A percentile compares a stretch with the other conserved stretches of the same genome.
Conservation (phyloP, 2,888 invertebrate species). For the Plutella xylostella region DNA sequence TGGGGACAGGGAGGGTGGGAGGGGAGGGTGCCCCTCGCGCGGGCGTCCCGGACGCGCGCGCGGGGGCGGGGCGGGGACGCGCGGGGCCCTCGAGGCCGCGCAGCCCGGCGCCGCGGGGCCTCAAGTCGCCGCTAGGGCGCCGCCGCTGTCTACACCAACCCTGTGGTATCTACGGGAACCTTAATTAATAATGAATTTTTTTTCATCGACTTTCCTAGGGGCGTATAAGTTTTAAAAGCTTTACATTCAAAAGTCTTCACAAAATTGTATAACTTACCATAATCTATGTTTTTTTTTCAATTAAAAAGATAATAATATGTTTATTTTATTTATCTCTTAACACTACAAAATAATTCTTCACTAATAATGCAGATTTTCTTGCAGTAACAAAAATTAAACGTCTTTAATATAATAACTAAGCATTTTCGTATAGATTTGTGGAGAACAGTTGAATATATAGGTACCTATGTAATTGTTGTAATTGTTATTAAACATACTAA, state of each 20-base stretch:
- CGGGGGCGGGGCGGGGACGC: not conserved
- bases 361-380: conserved; percentile 23
- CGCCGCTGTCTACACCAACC: conserved; percentile 53
- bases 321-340: conserved; percentile 38
- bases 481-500: too few relatives aligned
- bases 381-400: conserved; percentile 11
- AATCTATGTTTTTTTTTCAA: conserved; percentile 40
- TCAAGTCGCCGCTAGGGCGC: conserved; percentile 47
- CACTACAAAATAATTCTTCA: conserved; percentile 28
- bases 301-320: conserved; percentile 34
- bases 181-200: conserved; percentile 38
- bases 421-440: conserved; percentile 5
- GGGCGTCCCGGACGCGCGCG: not conserved
- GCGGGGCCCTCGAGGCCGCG: not conserved
- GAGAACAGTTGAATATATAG: not conserved
- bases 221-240: conserved; percentile 56
- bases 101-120: not conserved
- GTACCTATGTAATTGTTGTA: conserved; percentile 2
- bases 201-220: conserved; percentile 43
- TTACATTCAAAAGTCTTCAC: conserved; percentile 58
- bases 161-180: conserved; percentile 56
- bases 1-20: not conserved
- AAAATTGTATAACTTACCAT: conserved; percentile 60
- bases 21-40: not conserved
- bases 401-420: conserved; percentile 5